Percentiles rank a stretch among this genome's conserved stretches.
Conservation (phyloP, 2,888 invertebrate species). For the Drosophila nigricruria region DNA sequence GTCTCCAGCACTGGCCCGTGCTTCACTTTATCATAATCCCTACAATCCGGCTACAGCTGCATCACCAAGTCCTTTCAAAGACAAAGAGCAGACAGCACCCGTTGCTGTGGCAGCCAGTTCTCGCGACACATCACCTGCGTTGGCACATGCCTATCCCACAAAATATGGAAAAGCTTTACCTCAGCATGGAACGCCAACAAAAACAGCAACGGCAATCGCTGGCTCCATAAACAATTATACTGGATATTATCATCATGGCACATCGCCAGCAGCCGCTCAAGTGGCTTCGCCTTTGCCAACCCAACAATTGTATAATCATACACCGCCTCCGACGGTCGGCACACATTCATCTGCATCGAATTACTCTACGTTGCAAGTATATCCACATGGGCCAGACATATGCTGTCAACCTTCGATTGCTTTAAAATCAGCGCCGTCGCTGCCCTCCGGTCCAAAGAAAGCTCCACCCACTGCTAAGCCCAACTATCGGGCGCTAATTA, state of each 20-base stretch:
- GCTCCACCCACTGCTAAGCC: conserved; percentile 69
- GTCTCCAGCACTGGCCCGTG: conserved; percentile 41
- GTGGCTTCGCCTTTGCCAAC: conserved; percentile 75
- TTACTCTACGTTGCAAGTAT: conserved; percentile 68
- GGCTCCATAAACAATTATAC: conserved; percentile 29
- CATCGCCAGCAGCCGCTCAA: conserved; percentile 76
- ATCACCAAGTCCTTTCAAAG: conserved; percentile 7
- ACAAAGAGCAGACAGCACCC: conserved; percentile 14
- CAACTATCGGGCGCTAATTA: conserved; percentile 83
- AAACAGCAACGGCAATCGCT: conserved; percentile 24
- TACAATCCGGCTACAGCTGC: conserved; percentile 61
- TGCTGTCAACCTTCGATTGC: conserved; percentile 49
- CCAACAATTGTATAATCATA: conserved; percentile 39
- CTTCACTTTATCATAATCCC: conserved; percentile 79
- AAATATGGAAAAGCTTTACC: conserved; percentile 75
- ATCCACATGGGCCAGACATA: conserved; percentile 71
- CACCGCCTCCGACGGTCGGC: conserved; percentile 36
- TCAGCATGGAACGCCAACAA: conserved; percentile 36
- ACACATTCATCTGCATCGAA: conserved; percentile 29
- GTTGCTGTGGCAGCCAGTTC: conserved; percentile 11
- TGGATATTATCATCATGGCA: conserved; percentile 63
- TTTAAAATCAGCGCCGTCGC: conserved; percentile 3
- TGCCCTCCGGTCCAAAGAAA: conserved; percentile 53
- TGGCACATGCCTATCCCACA: conserved; percentile 70
- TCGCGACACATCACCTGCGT: conserved; percentile 38